Conservation (phyloP, 2,888 invertebrate species). For the Nemotelus nigrinus region DNA sequence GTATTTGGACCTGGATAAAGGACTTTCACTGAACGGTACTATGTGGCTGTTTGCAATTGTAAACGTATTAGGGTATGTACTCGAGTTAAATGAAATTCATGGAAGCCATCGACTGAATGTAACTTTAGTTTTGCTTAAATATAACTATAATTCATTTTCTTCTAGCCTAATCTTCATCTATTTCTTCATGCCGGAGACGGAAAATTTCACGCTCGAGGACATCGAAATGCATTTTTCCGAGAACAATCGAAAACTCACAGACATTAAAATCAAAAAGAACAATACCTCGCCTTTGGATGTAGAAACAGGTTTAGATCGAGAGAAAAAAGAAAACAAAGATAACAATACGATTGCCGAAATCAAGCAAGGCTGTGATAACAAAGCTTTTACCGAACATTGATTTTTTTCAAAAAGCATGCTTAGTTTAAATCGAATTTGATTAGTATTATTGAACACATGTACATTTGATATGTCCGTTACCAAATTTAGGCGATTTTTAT, state of each 20-base stretch:
- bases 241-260: constrained; percentile 51
- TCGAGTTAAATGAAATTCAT: background rate
- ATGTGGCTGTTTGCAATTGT: constrained; percentile 67
- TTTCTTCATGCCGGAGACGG: constrained; percentile 69
- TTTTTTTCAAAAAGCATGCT: background rate
- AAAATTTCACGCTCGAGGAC: constrained; percentile 60
- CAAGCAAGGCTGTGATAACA: constrained; percentile 52
- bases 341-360: background rate
- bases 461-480: too few species aligned
- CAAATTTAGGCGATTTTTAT: too few species aligned
- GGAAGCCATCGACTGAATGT: too few species aligned
- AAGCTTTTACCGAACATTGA: constrained; percentile 49
- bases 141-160: background rate
- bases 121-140: too few species aligned
- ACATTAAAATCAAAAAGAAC: constrained; percentile 50
- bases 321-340: constrained; percentile 12
- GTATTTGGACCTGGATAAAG: constrained; percentile 66
- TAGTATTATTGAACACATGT: too few species aligned
- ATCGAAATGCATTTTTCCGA: constrained; percentile 53
- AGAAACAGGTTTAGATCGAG: constrained; percentile 28
- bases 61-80: constrained; percentile 63
- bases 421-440: background rate
- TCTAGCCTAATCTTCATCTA: constrained; percentile 65
- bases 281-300: background rate
- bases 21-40: constrained; percentile 66